Evolutionary conservation across 2,797 vertebrate genomes (phyloP), one percentile per base, ranked within the genome.

Genomic region (Acanthurus leucopareius): DNA sequence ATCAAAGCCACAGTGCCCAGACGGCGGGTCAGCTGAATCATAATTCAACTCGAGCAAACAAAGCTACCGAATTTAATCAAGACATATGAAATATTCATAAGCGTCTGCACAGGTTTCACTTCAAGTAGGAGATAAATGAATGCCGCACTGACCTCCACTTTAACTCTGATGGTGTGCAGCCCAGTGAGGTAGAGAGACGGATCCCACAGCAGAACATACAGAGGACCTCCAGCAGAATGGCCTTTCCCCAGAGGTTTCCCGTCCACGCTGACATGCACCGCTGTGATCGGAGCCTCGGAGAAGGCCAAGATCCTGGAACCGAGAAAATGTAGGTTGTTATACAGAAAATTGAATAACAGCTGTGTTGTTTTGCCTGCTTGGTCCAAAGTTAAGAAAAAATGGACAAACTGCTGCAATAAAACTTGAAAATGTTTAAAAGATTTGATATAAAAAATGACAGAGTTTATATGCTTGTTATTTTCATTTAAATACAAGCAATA

Each of bases 161-260:
- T 94, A 40, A 98, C 97, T 75, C 89, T 94, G 91, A 99, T 96
- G 15, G 92, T 94, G 94, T 99, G 97, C 72, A 97, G 94, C 35
- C 96, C 96, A 8, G 93, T 92, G 77, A 92, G 93, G 88, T 98
- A 99, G 85, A 94, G 93, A 40, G 93, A 94, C 0, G 97, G 96
- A 65, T 94, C 95, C 98, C 98, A 99, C 76, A 91, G 94, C 75
- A 99, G 89, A 11, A 97, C 95, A 17, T 96, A 97, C 65, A 99
- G 95, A 64, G 98, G 97, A 22, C 97, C 97, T 85, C 96, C 96
- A 3, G 94, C 95, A 0, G 92, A 92, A 82, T 76, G 64, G 3
- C 96, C 96, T 17, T 92, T 89, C n/a, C 98, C 98, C 82, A 98
- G 61, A 48, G 90, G 76, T 73, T 94, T 80, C 57, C 94, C 94